These are phyloP conservation scores for Oryctes rhinoceros DNA, from an alignment of 1,140 invertebrate genomes.

Conservation along the genomic window DNA sequence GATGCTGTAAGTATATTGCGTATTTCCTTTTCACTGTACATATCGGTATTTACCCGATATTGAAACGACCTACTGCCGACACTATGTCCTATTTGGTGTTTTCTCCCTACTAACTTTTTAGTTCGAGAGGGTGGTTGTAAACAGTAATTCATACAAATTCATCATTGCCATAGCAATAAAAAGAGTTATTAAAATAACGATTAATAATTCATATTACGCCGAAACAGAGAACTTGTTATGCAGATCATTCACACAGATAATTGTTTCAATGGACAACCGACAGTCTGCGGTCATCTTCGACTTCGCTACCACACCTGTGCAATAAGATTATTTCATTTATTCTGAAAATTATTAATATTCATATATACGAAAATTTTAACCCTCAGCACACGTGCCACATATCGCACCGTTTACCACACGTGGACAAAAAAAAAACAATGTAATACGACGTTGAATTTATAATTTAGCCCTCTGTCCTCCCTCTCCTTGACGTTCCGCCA, in stretches of 20 bases:
- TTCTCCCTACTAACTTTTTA: no score
- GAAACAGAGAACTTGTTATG: constrained; percentile 15
- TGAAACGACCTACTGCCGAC: no score
- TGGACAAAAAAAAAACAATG: constrained; percentile 33
- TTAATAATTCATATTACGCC: constrained; percentile 21
- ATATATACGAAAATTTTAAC: constrained; percentile 9
- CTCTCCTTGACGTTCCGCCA: not conserved
- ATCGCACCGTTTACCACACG: constrained; percentile 35
- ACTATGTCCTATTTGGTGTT: no score
- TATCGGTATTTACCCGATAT: no score
- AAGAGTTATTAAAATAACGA: constrained; percentile 18
- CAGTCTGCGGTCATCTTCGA: constrained; percentile 29
- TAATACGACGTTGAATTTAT: constrained; percentile 28
- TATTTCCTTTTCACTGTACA: not conserved
- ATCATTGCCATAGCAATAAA: constrained; percentile 22
- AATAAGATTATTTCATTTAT: constrained; percentile 30
- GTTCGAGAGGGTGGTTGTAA: not conserved
- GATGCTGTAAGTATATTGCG: no score
- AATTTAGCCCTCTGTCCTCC: constrained; percentile 5
- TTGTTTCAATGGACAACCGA: constrained; percentile 24
- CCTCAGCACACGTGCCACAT: constrained; percentile 22
- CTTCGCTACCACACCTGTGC: constrained; percentile 25
- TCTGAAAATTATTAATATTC: constrained; percentile 28
- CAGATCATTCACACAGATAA: constrained; percentile 12
- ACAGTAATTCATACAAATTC: not conserved